These are phyloP conservation scores for Thamnophis sirtalis DNA, from an alignment of 2,113 vertebrate genomes.

Conservation along the genomic window DNA sequence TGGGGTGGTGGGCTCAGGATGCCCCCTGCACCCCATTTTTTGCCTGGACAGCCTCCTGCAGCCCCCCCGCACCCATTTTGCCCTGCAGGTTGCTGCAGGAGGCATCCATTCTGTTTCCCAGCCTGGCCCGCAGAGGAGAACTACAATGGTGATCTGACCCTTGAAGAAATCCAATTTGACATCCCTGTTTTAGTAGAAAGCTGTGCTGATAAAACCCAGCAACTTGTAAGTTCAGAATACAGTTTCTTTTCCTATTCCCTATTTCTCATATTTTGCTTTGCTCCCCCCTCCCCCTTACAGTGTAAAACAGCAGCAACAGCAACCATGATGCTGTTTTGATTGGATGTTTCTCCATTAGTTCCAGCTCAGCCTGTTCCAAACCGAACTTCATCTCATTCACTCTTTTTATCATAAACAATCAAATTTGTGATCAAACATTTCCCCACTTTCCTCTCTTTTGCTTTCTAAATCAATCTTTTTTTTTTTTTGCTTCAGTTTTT, in stretches of 20 bases:
- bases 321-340: background rate
- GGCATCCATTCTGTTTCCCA: no score
- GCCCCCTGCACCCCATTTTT: no score
- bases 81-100: no score
- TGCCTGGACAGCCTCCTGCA: no score
- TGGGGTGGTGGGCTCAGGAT: no score
- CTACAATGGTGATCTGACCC: no score
- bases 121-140: no score
- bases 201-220: background rate
- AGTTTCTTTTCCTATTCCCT: background rate
- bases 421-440: background rate
- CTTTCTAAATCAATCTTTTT: background rate
- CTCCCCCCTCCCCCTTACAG: background rate
- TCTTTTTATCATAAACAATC: background rate
- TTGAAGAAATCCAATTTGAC: no score
- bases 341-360: background rate
- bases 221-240: background rate
- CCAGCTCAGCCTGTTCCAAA: background rate
- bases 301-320: background rate
- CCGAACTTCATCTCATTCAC: background rate
- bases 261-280: background rate
- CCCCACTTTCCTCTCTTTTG: background rate
- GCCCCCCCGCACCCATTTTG: no score
- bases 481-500: background rate
- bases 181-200: background rate